Conservation (phyloP, 35 echinoderm and acorn worm genomes). For the Hemicentrotus pulcherrimus region DNA sequence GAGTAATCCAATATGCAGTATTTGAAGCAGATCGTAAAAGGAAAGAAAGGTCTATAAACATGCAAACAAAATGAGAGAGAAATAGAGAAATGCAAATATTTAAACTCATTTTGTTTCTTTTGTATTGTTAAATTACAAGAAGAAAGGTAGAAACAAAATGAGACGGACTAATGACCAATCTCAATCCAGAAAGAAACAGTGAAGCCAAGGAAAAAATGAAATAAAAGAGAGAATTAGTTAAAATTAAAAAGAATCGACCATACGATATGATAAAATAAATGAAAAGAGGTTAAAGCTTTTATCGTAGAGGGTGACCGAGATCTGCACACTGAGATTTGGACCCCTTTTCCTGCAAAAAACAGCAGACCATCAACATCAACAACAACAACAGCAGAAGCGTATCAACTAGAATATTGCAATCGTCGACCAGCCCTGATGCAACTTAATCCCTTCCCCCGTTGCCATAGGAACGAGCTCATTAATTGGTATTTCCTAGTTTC, state of each 20-base stretch:
- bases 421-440: neutral
- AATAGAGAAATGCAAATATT: no score
- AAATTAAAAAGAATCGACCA: no score
- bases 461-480: conserved; percentile 31
- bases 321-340: neutral
- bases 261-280: neutral
- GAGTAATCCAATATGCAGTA: no score
- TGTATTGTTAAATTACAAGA: neutral
- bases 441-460: neutral
- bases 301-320: neutral
- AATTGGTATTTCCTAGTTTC: conserved; percentile 53
- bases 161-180: neutral
- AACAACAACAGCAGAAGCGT: neutral
- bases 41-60: no score
- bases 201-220: no score
- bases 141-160: neutral
- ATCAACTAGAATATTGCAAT: neutral
- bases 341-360: neutral
- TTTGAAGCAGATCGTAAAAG: no score
- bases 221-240: no score
- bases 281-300: neutral
- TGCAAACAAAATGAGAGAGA: no score
- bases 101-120: no score
- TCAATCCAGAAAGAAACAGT: no score
- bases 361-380: neutral